phyloP scores from a whole-genome alignment of 2,888 invertebrate genomes.

The Dermolepida albohirtum region DNA sequence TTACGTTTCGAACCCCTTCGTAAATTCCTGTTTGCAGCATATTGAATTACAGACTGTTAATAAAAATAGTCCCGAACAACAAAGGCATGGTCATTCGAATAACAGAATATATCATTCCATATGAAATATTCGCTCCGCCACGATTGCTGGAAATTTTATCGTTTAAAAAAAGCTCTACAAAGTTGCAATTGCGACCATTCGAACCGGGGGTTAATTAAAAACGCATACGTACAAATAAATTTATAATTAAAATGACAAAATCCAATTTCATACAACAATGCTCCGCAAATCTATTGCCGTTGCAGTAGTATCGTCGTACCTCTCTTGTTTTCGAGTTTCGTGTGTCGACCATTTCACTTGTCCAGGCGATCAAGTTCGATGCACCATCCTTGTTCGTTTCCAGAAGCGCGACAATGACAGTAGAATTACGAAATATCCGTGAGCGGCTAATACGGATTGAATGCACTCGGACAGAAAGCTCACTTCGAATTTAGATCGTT shows the following conservation, averaged over 20 bases:
- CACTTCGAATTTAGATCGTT: slow-evolving; percentile 9
- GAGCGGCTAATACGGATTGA: slow-evolving; percentile 21
- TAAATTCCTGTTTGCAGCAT: no score
- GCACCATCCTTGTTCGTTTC: background rate
- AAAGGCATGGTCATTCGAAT: no score
- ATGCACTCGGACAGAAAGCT: slow-evolving; percentile 26
- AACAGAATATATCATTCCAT: slow-evolving; percentile 14
- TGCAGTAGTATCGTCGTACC: slow-evolving; percentile 22
- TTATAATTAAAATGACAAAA: slow-evolving; percentile 65
- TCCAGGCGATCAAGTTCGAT: background rate
- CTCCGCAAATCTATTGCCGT: slow-evolving; percentile 58
- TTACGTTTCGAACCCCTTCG: no score
- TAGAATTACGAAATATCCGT: slow-evolving; percentile 33
- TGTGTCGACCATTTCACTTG: slow-evolving; percentile 8
- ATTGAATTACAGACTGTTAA: no score
- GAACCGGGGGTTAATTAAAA: slow-evolving; percentile 58
- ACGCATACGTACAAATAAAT: slow-evolving; percentile 61
- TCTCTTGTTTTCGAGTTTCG: background rate
- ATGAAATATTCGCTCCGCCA: slow-evolving; percentile 14
- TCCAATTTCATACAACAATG: slow-evolving; percentile 65
- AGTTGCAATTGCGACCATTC: slow-evolving; percentile 38
- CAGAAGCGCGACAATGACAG: background rate
- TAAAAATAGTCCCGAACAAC: no score
- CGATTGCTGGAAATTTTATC: slow-evolving; percentile 28
- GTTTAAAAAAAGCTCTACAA: slow-evolving; percentile 29